These are phyloP conservation scores for Cariama cristata DNA, from an alignment of 2,113 vertebrate genomes.

Conservation along the genomic window DNA sequence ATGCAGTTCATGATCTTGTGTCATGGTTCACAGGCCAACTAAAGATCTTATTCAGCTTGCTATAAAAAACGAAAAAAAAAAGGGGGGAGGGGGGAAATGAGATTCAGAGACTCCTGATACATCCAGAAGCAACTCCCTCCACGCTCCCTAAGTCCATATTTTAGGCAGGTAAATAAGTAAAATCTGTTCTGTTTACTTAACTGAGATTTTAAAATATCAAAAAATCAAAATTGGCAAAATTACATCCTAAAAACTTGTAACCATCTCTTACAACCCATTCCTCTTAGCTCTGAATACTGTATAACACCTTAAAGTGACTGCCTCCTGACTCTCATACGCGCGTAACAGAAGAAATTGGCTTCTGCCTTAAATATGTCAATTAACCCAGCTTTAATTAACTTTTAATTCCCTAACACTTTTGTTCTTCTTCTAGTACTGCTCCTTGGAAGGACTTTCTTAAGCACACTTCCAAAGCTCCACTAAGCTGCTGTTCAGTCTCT, in stretches of 20 bases:
- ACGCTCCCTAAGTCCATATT: fast-evolving
- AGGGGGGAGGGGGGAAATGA: background rate
- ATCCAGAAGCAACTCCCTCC: background rate
- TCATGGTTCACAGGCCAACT: background rate
- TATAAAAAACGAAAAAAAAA: background rate
- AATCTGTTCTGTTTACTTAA: background rate
- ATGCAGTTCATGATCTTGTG: background rate
- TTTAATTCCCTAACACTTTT: background rate
- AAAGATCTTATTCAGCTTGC: background rate
- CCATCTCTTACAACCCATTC: background rate
- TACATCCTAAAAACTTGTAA: background rate
- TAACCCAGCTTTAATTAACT: background rate
- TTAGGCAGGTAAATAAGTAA: background rate
- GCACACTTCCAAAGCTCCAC: background rate
- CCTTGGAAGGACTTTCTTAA: background rate
- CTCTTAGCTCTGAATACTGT: background rate
- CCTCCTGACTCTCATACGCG: background rate
- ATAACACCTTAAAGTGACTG: background rate
- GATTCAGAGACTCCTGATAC: background rate
- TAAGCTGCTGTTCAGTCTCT: background rate
- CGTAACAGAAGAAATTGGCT: background rate
- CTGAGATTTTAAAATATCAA: background rate
- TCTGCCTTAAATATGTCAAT: background rate
- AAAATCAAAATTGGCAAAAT: background rate
- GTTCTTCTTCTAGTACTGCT: background rate